Evolutionary conservation across 2,888 invertebrate species (phyloP), one percentile per base, ranked within the genome.

Genomic region (Epistrophe eligans): DNA sequence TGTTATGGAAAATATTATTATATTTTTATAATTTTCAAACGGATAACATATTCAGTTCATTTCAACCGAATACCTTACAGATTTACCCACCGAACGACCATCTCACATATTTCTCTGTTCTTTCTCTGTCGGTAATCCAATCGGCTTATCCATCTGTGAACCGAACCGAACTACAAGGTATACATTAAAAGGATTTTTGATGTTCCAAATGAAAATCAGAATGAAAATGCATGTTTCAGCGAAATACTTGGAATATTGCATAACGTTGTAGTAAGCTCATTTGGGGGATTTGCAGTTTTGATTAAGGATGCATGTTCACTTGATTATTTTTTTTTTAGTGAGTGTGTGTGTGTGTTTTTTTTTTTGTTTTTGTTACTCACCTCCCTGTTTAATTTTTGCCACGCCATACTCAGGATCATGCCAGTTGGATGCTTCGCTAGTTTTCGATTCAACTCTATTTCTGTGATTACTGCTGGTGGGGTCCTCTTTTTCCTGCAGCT

Each of bases 351-450:
- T 2, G 19, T 15, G 43, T 19, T 15, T 8, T 9, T 15, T 0
- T 55, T 9, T 64, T 57, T 15, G 28, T 38, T 60, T 52, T 40
- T 13, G 13, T 13, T 52, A 32, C 91, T 90, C 82, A 93, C 93
- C 90, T 4, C 96, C 96, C 40, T 92, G 91, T 90, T 94, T 94
- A 0, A 96, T 95, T 88, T 94, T 91, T 0, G 92, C 91, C 90
- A 96, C 93, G 13, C 96, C 96, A 62, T 93, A 91, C 8, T 93
- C 93, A 0, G 95, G 93, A 13, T 93, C 90, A 77, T 94, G 94
- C 91, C 94, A 95, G 88, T 95, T 94, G 48, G 92, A 91, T 19
- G 90, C 90, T 32, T 89, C 88, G 48, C 90, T 90, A 7, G 90
- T 90, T 84, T 91, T 91, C 35, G 91, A 90, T 89, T 91, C 90